phyloP scores from a whole-genome alignment of 2,797 vertebrate species.

The Takifugu ocellatus region DNA sequence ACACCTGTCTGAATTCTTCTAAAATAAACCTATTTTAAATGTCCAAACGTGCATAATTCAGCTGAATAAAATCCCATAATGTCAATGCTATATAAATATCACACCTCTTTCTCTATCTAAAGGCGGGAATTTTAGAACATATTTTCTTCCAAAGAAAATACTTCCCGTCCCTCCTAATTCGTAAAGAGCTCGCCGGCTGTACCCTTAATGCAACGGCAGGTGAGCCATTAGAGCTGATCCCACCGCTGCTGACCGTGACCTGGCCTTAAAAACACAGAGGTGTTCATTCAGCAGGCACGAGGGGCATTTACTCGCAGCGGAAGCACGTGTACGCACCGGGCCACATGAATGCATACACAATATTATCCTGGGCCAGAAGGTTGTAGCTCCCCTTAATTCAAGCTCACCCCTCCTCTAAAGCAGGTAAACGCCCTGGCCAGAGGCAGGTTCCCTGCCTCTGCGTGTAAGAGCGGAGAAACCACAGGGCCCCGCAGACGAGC shows the following conservation, averaged over 20 bases:
- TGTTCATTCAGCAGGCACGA: constrained; percentile 48
- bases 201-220: constrained; percentile 25
- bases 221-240: constrained; percentile 22
- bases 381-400: constrained; percentile 22
- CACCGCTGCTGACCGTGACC: constrained; percentile 20
- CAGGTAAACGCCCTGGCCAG: constrained; percentile 51
- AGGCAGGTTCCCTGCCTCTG: constrained; percentile 24
- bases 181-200: constrained; percentile 17
- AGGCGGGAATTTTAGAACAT: constrained; percentile 26
- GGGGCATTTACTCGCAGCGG: constrained; percentile 24
- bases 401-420: constrained; percentile 16
- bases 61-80: constrained; percentile 6
- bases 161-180: constrained; percentile 17
- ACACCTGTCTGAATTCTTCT: not conserved
- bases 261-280: constrained; percentile 25
- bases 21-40: not conserved
- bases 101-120: constrained; percentile 14
- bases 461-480: constrained; percentile 59
- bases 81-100: constrained; percentile 24
- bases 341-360: constrained; percentile 12
- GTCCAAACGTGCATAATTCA: constrained; percentile 11
- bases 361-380: constrained; percentile 22
- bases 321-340: constrained; percentile 2
- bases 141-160: constrained; percentile 34
- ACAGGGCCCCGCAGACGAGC: constrained; percentile 58